Percentiles rank a stretch among this genome's conserved stretches.
phyloP scores from a whole-genome alignment of 2,888 invertebrate genomes.

The Nephrotoma flavescens region DNA sequence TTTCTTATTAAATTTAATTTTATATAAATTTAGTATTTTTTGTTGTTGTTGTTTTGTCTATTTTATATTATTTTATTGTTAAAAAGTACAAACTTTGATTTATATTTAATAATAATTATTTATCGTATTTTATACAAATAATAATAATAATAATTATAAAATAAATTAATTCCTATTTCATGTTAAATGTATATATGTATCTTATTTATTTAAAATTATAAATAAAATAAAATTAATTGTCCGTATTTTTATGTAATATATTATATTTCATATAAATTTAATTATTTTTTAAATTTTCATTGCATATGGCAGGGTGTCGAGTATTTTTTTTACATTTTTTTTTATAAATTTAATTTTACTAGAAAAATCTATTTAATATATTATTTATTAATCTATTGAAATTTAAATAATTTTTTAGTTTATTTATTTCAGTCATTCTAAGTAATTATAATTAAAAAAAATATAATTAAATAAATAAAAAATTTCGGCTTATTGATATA shows the following conservation, averaged over 20 bases:
- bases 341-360: neutral
- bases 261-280: neutral
- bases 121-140: neutral
- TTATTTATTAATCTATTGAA: neutral
- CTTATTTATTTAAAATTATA: neutral
- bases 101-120: neutral
- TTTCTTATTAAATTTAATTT: neutral
- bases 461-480: neutral
- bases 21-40: neutral
- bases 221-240: neutral
- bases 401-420: neutral
- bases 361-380: neutral
- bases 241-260: neutral
- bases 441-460: neutral
- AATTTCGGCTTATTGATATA: neutral
- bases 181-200: neutral
- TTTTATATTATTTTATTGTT: neutral
- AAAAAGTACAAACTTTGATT: neutral
- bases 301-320: neutral
- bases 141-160: neutral
- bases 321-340: neutral
- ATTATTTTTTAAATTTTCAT: neutral
- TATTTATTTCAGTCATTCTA: neutral
- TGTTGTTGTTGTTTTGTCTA: neutral
- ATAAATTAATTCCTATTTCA: neutral